These are phyloP conservation scores for Rhinoptilus africanus DNA, from an alignment of 2,113 vertebrate species.

Conservation along the genomic window DNA sequence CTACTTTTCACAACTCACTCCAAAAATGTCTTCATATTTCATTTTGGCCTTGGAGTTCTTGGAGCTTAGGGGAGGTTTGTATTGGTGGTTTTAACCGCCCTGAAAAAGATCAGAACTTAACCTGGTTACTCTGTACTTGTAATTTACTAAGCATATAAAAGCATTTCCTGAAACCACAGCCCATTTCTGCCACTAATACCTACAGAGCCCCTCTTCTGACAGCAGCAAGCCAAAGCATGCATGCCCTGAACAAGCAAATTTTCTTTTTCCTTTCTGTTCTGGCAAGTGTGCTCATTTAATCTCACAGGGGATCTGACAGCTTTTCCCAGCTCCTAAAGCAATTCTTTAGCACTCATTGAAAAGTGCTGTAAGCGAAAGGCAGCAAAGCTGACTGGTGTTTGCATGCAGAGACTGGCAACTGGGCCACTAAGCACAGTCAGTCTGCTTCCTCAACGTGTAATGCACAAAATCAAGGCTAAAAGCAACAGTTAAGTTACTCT, in stretches of 20 bases:
- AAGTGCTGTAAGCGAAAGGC: slow-evolving; percentile 61
- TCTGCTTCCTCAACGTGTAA: not conserved
- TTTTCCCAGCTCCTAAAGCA: slow-evolving; percentile 71
- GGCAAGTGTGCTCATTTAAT: slow-evolving; percentile 68
- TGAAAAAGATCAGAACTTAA: not conserved
- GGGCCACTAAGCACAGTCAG: not conserved
- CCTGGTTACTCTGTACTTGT: not conserved
- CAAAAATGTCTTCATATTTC: not conserved
- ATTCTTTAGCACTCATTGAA: slow-evolving; percentile 72
- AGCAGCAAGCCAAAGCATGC: slow-evolving; percentile 61
- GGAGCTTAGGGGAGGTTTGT: not conserved
- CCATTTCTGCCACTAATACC: not conserved
- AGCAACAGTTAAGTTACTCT: slow-evolving; percentile 21
- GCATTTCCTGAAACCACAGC: not conserved
- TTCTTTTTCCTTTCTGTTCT: slow-evolving; percentile 63
- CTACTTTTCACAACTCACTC: not conserved
- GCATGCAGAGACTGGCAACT: slow-evolving; percentile 28
- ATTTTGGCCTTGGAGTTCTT: not conserved
- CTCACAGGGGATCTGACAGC: slow-evolving; percentile 75
- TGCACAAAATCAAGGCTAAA: not conserved
- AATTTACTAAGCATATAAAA: not conserved
- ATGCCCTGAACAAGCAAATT: slow-evolving; percentile 55
- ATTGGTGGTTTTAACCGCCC: not conserved
- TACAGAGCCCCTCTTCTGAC: not conserved
- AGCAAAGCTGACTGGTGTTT: slow-evolving; percentile 57